phyloP scores from a whole-genome alignment of 2,113 vertebrate genomes.

The Takifugu flavidus region DNA sequence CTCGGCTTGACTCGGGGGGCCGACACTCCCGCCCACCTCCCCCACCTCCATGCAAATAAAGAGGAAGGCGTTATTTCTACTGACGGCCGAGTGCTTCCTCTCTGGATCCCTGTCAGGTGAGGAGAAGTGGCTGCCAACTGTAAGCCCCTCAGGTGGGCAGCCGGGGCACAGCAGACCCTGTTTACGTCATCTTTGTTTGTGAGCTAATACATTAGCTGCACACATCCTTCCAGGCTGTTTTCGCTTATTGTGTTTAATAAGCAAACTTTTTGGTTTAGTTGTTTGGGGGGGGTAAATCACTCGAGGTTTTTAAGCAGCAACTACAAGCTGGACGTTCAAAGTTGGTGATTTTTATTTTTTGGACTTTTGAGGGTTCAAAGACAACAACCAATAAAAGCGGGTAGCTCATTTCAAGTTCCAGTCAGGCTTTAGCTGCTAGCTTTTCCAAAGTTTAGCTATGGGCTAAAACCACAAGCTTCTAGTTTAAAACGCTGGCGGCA shows the following conservation, averaged over 20 bases:
- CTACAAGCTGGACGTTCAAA: too few species aligned
- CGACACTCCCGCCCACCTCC: conserved; percentile 30
- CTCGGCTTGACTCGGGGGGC: conserved; percentile 65
- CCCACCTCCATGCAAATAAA: conserved; percentile 13
- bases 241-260: neutral
- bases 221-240: neutral
- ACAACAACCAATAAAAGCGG: too few species aligned
- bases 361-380: too few species aligned
- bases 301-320: too few species aligned
- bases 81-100: conserved; percentile 55
- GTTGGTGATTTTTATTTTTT: too few species aligned
- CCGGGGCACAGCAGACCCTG: conserved; percentile 35
- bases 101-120: conserved; percentile 63
- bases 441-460: too few species aligned
- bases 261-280: neutral
- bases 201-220: too few species aligned
- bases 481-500: too few species aligned
- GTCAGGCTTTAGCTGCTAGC: too few species aligned
- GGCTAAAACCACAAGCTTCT: too few species aligned
- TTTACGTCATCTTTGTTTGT: conserved; percentile 6
- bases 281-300: too few species aligned
- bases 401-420: too few species aligned
- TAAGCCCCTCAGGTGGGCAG: conserved; percentile 53
- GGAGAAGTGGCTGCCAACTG: conserved; percentile 54
- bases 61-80: conserved; percentile 54